phyloP scores from a whole-genome alignment of 2,888 invertebrate species.

The Volucella inflata region DNA sequence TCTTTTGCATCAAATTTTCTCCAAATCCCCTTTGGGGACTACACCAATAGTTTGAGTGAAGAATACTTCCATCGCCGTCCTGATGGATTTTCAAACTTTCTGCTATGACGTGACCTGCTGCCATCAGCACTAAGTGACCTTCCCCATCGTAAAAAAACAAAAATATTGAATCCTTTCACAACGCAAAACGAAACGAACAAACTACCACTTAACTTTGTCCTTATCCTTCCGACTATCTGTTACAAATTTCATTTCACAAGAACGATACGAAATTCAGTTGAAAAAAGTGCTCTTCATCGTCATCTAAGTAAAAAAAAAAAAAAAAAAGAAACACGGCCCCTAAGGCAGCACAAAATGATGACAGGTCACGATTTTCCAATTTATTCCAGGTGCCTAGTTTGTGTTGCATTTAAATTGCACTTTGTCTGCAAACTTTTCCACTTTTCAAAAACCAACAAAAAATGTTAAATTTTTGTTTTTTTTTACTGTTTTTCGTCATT shows the following conservation, averaged over 20 bases:
- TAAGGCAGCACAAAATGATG: constrained; percentile 52
- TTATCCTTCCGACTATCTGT: neutral
- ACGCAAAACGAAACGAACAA: constrained; percentile 38
- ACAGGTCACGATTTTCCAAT: constrained; percentile 73
- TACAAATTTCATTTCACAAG: constrained; percentile 3
- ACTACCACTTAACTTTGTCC: neutral
- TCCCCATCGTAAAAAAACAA: neutral
- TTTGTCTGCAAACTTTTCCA: constrained; percentile 68
- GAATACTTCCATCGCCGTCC: too few relatives aligned
- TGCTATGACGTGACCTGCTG: constrained; percentile 19
- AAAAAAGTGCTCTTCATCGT: constrained; percentile 48
- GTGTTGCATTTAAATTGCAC: constrained; percentile 68
- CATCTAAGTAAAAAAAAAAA: neutral
- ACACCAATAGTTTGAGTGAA: too few relatives aligned
- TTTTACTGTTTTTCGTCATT: constrained; percentile 15
- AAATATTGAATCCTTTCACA: constrained; percentile 24
- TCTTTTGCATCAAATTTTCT: too few relatives aligned
- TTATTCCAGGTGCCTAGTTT: constrained; percentile 65
- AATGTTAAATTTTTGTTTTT: constrained; percentile 2
- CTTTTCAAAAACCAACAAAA: neutral
- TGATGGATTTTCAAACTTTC: neutral
- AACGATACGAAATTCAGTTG: constrained; percentile 4
- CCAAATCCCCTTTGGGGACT: too few relatives aligned
- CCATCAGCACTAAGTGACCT: neutral
- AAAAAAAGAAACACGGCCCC: constrained; percentile 8